Evolutionary conservation across 2,797 vertebrate species (phyloP).

Genomic region (Pseudotriccus pelzelni): DNA sequence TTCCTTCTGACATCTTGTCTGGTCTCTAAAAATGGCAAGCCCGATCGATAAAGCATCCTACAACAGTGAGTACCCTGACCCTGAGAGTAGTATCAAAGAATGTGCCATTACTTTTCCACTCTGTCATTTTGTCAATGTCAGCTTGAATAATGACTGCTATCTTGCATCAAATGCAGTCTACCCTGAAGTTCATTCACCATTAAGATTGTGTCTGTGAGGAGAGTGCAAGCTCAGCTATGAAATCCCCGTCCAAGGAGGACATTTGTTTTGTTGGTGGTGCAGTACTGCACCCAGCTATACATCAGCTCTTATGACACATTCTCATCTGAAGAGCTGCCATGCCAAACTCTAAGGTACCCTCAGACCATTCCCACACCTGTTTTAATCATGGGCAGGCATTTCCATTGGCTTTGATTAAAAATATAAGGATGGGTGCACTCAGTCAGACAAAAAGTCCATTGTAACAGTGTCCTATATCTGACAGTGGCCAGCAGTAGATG

Average conservation of each 20-base stretch:
- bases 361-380: neutral
- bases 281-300: neutral
- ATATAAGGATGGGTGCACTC: neutral
- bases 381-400: neutral
- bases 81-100: conserved; percentile 62
- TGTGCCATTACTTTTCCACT: conserved; percentile 46
- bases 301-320: neutral
- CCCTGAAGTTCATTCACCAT: conserved; percentile 63
- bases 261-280: conserved; percentile 25
- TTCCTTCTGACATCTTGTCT: conserved; percentile 51
- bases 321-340: neutral
- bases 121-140: conserved; percentile 69
- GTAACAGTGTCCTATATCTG: neutral
- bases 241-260: conserved; percentile 16
- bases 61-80: conserved; percentile 50
- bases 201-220: conserved; percentile 2
- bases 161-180: conserved; percentile 66
- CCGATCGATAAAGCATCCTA: neutral
- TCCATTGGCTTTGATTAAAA: neutral
- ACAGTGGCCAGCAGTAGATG: neutral
- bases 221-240: conserved; percentile 64
- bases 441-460: neutral
- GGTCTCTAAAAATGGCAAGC: conserved; percentile 46
- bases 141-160: conserved; percentile 64
- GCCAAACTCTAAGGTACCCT: neutral